Conservation (phyloP, 2,888 invertebrate species). For the Drosophila colorata region DNA sequence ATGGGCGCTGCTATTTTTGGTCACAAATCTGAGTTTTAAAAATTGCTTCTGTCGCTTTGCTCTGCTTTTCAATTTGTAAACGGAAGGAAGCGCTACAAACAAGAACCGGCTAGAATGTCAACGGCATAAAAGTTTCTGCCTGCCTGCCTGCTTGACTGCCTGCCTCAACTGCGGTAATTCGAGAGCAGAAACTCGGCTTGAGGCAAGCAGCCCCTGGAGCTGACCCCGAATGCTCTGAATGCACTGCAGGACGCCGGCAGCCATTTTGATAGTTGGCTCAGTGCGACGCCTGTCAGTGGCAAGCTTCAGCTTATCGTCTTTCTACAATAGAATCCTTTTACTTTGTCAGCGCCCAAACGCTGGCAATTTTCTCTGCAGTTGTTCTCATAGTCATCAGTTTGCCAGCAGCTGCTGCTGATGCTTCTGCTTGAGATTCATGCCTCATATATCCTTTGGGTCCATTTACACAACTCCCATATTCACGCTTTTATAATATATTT, state of each 20-base stretch:
- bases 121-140: slow-evolving; percentile 42
- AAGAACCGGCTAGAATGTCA: slow-evolving; percentile 45
- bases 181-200: slow-evolving; percentile 37
- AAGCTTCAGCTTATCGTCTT: slow-evolving; percentile 41
- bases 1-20: slow-evolving; percentile 41
- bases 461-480: slow-evolving; percentile 11
- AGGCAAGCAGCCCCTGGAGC: slow-evolving; percentile 7
- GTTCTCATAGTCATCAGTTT: slow-evolving; percentile 31
- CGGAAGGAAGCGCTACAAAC: slow-evolving; percentile 65
- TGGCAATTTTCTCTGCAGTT: slow-evolving; percentile 46
- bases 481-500: slow-evolving; percentile 7
- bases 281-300: slow-evolving; percentile 44
- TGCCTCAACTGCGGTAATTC: slow-evolving; percentile 18
- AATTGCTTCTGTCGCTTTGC: slow-evolving; percentile 26
- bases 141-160: too few relatives aligned
- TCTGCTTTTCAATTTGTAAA: slow-evolving; percentile 67
- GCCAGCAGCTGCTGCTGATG: slow-evolving; percentile 25
- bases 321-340: slow-evolving; percentile 35
- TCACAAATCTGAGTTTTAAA: slow-evolving; percentile 25
- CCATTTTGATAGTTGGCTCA: slow-evolving; percentile 23
- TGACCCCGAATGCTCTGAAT: slow-evolving; percentile 46
- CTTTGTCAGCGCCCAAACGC: slow-evolving; percentile 35
- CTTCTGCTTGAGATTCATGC: slow-evolving; percentile 12
- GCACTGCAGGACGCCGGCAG: slow-evolving; percentile 45
- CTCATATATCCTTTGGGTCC: slow-evolving; percentile 15